These are phyloP conservation scores for Mus minutoides DNA, from an alignment of 2,797 vertebrate species.

Conservation along the genomic window DNA sequence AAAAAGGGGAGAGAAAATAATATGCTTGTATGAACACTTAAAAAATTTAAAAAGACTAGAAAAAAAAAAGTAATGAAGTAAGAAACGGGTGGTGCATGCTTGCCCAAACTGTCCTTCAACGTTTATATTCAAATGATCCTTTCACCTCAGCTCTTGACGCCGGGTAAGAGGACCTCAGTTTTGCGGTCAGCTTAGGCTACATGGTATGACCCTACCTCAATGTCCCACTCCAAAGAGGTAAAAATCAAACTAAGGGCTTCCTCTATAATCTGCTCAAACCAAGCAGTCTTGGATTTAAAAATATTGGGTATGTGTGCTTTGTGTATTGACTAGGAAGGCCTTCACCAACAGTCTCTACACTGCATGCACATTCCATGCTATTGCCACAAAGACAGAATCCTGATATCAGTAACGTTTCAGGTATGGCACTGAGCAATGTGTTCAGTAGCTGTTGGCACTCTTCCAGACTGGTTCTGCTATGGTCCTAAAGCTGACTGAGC, in stretches of 20 bases:
- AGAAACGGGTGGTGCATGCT: not conserved
- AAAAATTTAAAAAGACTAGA: not conserved
- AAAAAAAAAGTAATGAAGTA: not conserved
- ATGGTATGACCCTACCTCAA: not conserved
- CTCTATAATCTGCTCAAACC: not conserved
- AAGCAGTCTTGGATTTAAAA: not conserved
- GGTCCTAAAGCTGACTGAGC: not conserved
- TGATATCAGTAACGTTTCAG: not conserved
- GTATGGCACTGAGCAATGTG: not conserved
- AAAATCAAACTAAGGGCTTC: not conserved
- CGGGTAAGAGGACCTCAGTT: not conserved
- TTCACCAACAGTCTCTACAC: not conserved
- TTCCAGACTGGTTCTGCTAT: not conserved
- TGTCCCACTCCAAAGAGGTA: not conserved
- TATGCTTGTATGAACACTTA: not conserved
- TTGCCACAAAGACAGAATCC: not conserved
- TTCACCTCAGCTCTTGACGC: not conserved
- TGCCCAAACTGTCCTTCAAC: not conserved
- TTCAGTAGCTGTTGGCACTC: not conserved
- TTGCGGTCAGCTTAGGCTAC: not conserved
- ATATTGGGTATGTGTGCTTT: not conserved
- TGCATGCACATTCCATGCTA: rapidly evolving
- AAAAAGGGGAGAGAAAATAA: not conserved
- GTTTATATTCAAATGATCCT: not conserved
- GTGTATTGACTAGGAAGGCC: not conserved